Conservation (phyloP, 1,140 invertebrate species). For the Cheumatopsyche charites region DNA sequence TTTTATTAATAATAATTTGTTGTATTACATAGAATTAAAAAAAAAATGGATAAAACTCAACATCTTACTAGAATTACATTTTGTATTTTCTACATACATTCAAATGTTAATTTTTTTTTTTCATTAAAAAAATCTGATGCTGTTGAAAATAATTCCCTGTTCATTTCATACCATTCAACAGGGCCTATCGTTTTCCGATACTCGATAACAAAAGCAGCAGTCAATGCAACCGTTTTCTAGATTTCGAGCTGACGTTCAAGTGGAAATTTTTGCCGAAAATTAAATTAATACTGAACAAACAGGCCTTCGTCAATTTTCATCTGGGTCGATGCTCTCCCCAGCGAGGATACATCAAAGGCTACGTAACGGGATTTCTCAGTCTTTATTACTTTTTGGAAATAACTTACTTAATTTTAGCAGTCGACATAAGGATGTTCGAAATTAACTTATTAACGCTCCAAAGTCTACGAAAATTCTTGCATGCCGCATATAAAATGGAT, state of each 20-base stretch:
- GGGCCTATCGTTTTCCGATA: no score
- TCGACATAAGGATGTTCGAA: not conserved
- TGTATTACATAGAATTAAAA: no score
- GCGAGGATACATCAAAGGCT: conserved; percentile 8
- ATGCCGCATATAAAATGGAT: no score
- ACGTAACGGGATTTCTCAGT: conserved; percentile 1
- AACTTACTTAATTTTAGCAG: conserved; percentile 1
- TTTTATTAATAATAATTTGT: no score
- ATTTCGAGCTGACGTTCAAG: no score
- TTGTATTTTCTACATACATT: no score
- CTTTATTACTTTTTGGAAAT: conserved; percentile 21
- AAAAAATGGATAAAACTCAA: no score
- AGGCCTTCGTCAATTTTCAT: conserved; percentile 4
- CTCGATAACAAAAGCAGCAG: not conserved
- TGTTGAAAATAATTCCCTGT: conserved; percentile 8
- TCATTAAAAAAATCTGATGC: not conserved
- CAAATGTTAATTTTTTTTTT: no score
- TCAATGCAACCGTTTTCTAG: not conserved
- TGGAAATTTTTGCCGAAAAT: conserved; percentile 7
- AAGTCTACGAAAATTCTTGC: not conserved
- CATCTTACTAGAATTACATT: no score
- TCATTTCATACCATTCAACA: no score
- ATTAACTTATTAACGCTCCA: conserved; percentile 12
- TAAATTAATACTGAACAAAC: conserved; percentile 10
- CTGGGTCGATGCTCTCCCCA: not conserved